A percentile compares a stretch with the other conserved stretches of the same genome.
Evolutionary conservation across 2,113 vertebrate genomes (phyloP).

Genomic region (Calyptomena viridis): DNA sequence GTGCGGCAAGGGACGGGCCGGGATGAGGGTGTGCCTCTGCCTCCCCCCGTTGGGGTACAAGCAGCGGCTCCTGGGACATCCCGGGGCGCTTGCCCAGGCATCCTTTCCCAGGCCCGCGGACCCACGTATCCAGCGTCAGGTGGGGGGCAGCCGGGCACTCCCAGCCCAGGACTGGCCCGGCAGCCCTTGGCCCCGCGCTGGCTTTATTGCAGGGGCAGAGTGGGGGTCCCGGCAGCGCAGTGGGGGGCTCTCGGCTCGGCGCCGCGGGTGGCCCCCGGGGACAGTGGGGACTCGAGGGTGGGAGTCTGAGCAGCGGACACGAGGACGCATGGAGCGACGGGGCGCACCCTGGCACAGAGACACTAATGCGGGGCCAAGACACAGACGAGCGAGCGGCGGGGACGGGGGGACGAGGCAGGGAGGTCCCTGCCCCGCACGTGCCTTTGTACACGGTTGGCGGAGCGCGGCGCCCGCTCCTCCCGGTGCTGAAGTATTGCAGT

Average conservation of each 20-base stretch:
- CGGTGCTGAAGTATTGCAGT: constrained; percentile 80
- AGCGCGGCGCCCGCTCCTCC: constrained; percentile 43
- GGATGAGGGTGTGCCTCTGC: background rate
- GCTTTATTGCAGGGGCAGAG: constrained; percentile 46
- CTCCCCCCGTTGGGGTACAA: background rate
- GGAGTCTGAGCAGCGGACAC: constrained; percentile 29
- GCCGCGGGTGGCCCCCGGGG: background rate
- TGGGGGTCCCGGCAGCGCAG: background rate
- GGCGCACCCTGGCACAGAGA: constrained; percentile 61
- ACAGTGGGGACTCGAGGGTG: background rate
- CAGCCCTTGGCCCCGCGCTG: constrained; percentile 13
- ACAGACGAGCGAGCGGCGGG: constrained; percentile 34
- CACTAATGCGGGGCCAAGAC: constrained; percentile 53
- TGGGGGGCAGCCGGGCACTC: background rate
- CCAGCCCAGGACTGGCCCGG: background rate
- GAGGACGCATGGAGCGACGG: constrained; percentile 57
- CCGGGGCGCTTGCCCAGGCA: background rate
- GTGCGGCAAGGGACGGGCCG: background rate
- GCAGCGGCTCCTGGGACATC: background rate
- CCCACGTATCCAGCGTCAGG: background rate
- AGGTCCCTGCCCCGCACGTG: constrained; percentile 49
- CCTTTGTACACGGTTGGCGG: constrained; percentile 59
- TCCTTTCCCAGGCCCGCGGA: background rate
- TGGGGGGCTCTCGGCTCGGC: background rate
- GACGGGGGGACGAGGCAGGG: constrained; percentile 29